These are phyloP conservation scores for Cyanocitta stelleri DNA, from an alignment of 2,113 vertebrate genomes.

Conservation along the genomic window DNA sequence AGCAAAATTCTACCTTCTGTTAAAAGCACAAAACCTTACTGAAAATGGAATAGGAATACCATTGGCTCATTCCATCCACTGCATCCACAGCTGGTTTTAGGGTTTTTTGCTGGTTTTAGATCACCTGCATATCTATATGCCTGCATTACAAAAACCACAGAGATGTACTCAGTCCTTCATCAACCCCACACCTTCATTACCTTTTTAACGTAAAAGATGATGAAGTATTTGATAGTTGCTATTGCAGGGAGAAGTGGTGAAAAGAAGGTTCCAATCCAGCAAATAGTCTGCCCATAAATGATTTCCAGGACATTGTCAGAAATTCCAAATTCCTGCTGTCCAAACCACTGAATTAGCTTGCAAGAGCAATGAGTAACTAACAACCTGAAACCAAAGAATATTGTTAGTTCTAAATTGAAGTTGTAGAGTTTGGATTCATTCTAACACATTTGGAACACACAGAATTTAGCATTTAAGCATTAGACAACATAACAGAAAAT, in stretches of 20 bases:
- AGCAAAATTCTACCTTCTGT: background rate
- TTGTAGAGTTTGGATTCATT: background rate
- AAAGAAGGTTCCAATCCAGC: conserved; percentile 96
- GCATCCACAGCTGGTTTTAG: background rate
- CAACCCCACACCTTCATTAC: conserved; percentile 54
- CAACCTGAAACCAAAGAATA: conserved; percentile 68
- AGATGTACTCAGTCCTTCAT: background rate
- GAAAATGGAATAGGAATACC: background rate
- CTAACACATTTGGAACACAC: background rate
- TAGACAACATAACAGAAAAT: background rate
- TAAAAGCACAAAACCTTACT: background rate
- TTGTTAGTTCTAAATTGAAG: background rate
- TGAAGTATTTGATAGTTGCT: conserved; percentile 88
- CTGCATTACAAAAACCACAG: background rate
- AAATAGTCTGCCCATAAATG: conserved; percentile 94
- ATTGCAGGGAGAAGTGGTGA: conserved; percentile 91
- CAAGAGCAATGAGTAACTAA: conserved; percentile 80
- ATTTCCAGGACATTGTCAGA: conserved; percentile 92
- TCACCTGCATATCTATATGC: background rate
- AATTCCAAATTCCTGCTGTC: conserved; percentile 87
- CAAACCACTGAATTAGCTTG: conserved; percentile 78
- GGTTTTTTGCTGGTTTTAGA: background rate
- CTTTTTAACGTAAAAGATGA: conserved; percentile 97
- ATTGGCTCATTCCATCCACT: background rate
- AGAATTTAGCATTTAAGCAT: background rate